Percentiles rank a stretch among this genome's conserved stretches.
Conservation (phyloP, 2,888 invertebrate species). For the Sclerodermus sp. region DNA sequence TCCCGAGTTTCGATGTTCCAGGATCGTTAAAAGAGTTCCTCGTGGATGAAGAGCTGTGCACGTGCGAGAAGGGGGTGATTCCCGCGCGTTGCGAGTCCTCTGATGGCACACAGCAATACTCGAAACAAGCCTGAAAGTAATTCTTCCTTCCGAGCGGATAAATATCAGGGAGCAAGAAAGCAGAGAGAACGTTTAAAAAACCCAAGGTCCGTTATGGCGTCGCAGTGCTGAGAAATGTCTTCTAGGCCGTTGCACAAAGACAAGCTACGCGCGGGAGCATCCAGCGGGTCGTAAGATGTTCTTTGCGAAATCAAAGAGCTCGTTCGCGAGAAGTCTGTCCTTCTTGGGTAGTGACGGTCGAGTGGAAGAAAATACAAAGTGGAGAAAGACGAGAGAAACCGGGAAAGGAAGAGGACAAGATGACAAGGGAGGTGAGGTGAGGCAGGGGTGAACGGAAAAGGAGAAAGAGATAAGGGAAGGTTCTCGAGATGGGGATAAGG, state of each 20-base stretch:
- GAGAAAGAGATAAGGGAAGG: too few relatives aligned
- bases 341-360: background rate
- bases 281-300: background rate
- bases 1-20: too few relatives aligned
- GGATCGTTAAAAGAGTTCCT: too few relatives aligned
- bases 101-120: too few relatives aligned
- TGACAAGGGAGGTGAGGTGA: conserved; percentile 5
- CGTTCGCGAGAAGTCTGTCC: background rate
- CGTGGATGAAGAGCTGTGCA: too few relatives aligned
- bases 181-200: conserved; percentile 5
- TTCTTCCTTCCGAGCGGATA: too few relatives aligned
- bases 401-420: conserved; percentile 8
- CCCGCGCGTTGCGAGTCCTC: too few relatives aligned
- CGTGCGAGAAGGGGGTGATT: too few relatives aligned
- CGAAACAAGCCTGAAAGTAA: too few relatives aligned
- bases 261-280: background rate
- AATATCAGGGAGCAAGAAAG: too few relatives aligned
- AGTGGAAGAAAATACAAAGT: conserved; percentile 8
- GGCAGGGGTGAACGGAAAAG: too few relatives aligned
- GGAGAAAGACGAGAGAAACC: conserved; percentile 8
- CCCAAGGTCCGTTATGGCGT: conserved; percentile 4
- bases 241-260: conserved; percentile 2
- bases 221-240: conserved; percentile 1
- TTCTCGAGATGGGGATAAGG: too few relatives aligned
- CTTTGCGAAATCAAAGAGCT: conserved; percentile 7